These are phyloP conservation scores for Pogona vitticeps DNA, from an alignment of 2,113 vertebrate genomes.

Conservation along the genomic window DNA sequence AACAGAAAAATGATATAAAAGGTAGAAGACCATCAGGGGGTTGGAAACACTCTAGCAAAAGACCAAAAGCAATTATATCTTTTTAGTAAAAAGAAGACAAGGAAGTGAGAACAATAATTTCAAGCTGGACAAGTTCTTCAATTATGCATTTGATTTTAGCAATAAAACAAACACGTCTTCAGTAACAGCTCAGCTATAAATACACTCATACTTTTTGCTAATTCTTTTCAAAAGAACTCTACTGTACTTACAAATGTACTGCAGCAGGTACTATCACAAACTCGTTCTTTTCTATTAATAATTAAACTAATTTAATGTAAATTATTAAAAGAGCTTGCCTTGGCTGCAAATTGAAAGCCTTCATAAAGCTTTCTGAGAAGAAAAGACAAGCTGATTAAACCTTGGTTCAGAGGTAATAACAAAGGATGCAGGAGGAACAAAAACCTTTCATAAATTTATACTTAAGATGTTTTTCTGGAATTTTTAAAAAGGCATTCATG, in stretches of 20 bases:
- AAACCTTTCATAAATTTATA: slow-evolving; percentile 67
- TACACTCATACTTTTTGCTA: slow-evolving; percentile 61
- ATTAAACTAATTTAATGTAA: slow-evolving; percentile 78
- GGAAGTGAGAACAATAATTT: slow-evolving; percentile 70
- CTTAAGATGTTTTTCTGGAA: slow-evolving; percentile 68
- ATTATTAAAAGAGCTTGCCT: slow-evolving; percentile 79
- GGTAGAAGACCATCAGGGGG: slow-evolving; percentile 32
- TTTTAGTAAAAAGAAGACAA: slow-evolving; percentile 50
- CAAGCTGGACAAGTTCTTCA: slow-evolving; percentile 70
- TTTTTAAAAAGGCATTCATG: slow-evolving; percentile 67
- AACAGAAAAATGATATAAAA: slow-evolving; percentile 41
- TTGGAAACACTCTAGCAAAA: slow-evolving; percentile 51
- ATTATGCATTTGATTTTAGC: slow-evolving; percentile 76
- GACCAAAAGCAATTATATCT: slow-evolving; percentile 48
- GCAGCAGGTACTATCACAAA: slow-evolving; percentile 58
- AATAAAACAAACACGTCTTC: slow-evolving; percentile 76
- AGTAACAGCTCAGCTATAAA: slow-evolving; percentile 74
- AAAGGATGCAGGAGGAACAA: slow-evolving; percentile 55
- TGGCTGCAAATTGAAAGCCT: slow-evolving; percentile 77
- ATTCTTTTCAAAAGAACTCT: slow-evolving; percentile 47
- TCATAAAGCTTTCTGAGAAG: slow-evolving; percentile 70
- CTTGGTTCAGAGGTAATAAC: slow-evolving; percentile 63
- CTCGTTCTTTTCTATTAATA: slow-evolving; percentile 79
- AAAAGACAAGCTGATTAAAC: slow-evolving; percentile 72
- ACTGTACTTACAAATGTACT: slow-evolving; percentile 67